Evolutionary conservation across 2,113 vertebrate species (phyloP).

Genomic region (Carassius auratus): DNA sequence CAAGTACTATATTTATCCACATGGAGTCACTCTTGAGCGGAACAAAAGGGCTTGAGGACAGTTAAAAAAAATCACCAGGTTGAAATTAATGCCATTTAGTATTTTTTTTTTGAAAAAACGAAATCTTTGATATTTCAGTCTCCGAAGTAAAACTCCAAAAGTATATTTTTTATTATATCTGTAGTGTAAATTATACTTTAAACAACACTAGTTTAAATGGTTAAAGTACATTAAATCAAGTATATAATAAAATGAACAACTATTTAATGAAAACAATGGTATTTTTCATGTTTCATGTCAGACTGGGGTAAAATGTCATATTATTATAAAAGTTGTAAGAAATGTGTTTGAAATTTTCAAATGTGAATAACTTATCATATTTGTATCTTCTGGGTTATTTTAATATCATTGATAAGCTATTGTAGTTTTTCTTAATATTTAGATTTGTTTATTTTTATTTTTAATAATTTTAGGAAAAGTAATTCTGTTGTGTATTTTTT

Average conservation of each 20-base stretch:
- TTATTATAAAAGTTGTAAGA: not conserved
- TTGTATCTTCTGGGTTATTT: not conserved
- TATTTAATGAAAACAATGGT: not conserved
- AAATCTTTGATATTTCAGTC: not conserved
- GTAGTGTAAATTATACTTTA: not conserved
- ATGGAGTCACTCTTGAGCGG: conserved; percentile 21
- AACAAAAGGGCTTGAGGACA: not conserved
- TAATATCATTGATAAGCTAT: too few relatives aligned
- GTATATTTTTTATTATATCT: not conserved
- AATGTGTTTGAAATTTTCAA: not conserved
- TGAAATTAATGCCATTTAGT: not conserved
- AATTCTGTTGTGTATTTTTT: too few relatives aligned
- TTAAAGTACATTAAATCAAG: not conserved
- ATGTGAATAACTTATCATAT: not conserved
- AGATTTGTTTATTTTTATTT: too few relatives aligned
- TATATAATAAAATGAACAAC: too few relatives aligned
- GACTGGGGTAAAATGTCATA: not conserved
- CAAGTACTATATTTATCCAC: conserved; percentile 23
- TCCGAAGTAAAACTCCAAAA: not conserved
- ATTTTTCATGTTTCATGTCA: not conserved
- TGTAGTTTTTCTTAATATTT: too few relatives aligned
- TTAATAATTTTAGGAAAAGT: not conserved
- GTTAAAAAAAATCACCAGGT: too few relatives aligned
- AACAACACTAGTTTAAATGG: not conserved
- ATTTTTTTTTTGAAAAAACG: not conserved